Conservation (phyloP, 1,140 invertebrate genomes). For the Ceratoteleas bidentatus region DNA sequence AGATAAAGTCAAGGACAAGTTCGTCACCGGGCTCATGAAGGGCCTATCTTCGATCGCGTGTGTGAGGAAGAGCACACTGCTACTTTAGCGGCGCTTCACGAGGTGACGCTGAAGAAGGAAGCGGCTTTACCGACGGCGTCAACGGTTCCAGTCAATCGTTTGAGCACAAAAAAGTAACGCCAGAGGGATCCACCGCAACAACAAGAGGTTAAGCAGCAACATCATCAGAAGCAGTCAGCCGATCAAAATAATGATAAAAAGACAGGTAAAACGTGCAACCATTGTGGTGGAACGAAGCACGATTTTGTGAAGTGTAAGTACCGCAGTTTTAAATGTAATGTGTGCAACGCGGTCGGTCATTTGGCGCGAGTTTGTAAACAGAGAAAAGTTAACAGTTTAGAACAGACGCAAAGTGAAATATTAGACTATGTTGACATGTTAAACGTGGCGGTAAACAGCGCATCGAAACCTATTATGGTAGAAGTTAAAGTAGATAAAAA, state of each 20-base stretch:
- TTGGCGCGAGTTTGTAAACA: conserved; percentile 27
- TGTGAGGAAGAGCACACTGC: conserved; percentile 64
- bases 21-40: conserved; percentile 59
- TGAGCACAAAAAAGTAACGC: conserved; percentile 49
- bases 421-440: conserved; percentile 19
- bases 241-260: neutral
- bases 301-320: conserved; percentile 31
- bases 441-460: conserved; percentile 1
- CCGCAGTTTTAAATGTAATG: conserved; percentile 23
- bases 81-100: conserved; percentile 33
- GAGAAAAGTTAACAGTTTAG: conserved; percentile 6
- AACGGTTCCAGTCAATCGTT: no score
- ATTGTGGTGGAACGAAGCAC: conserved; percentile 23
- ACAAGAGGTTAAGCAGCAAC: neutral
- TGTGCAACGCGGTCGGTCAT: conserved; percentile 27
- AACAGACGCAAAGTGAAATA: neutral
- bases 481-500: conserved; percentile 8
- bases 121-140: no score
- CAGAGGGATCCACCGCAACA: conserved; percentile 20
- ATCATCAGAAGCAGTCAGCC: neutral
- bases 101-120: no score
- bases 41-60: conserved; percentile 58
- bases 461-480: conserved; percentile 10
- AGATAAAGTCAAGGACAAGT: conserved; percentile 63
- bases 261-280: conserved; percentile 2